Percentiles rank a stretch among this genome's conserved stretches.
phyloP scores from a whole-genome alignment of 2,797 vertebrate genomes.

The Naso thynnoides region DNA sequence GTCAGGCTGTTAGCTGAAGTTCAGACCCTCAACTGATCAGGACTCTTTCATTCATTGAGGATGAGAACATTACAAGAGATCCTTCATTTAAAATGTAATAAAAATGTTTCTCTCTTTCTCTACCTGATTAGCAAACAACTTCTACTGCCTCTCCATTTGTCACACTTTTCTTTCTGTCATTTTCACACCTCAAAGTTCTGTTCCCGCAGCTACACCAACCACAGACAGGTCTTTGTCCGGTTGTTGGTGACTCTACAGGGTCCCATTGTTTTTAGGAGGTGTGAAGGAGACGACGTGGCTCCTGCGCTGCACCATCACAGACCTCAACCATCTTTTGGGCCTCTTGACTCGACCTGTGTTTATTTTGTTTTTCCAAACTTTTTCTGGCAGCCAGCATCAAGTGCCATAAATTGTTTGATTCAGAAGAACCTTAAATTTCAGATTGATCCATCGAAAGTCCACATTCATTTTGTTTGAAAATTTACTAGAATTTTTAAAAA shows the following conservation, averaged over 20 bases:
- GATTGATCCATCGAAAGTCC: too few relatives aligned
- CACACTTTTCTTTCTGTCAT: constrained; percentile 22
- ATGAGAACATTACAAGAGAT: not conserved
- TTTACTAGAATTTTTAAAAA: too few relatives aligned
- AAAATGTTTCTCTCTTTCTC: not conserved
- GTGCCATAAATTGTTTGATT: too few relatives aligned
- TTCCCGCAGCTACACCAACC: constrained; percentile 40
- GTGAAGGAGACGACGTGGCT: constrained; percentile 56
- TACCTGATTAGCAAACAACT: not conserved
- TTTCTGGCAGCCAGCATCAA: too few relatives aligned
- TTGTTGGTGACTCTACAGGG: constrained; percentile 13
- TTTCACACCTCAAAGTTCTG: constrained; percentile 57
- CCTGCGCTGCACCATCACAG: constrained; percentile 5
- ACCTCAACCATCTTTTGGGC: too few relatives aligned
- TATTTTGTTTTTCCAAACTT: too few relatives aligned
- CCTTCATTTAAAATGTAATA: not conserved
- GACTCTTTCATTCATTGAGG: not conserved
- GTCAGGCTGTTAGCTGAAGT: constrained; percentile 1
- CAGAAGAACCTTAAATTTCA: too few relatives aligned
- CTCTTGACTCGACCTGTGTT: too few relatives aligned
- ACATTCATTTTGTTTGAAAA: too few relatives aligned
- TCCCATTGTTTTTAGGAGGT: constrained; percentile 47
- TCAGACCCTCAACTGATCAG: not conserved
- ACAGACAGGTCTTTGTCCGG: constrained; percentile 46
- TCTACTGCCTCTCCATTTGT: constrained; percentile 31